Percentiles rank a stretch among this genome's conserved stretches.
phyloP scores from a whole-genome alignment of 2,888 invertebrate species.

The Aplocera efformata region DNA sequence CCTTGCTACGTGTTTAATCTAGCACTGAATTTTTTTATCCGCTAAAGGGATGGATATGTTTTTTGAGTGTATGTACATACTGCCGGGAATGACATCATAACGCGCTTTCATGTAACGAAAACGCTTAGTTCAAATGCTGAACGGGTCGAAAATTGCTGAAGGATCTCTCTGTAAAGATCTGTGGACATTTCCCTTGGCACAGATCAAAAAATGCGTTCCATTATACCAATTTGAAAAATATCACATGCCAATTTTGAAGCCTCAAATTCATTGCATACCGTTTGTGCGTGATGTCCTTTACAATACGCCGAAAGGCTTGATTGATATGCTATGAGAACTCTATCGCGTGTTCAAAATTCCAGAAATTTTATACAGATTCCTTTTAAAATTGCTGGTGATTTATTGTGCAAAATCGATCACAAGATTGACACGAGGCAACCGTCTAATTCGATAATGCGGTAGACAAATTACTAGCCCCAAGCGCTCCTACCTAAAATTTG shows the following conservation, averaged over 20 bases:
- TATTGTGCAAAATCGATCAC: constrained; percentile 13
- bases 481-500: constrained; percentile 14
- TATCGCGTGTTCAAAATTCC: constrained; percentile 20
- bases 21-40: no score
- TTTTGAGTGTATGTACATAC: no score
- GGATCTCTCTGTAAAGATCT: no score
- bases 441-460: constrained; percentile 3
- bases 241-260: constrained; percentile 4
- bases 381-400: constrained; percentile 9
- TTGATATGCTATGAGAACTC: constrained; percentile 24
- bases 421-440: constrained; percentile 17
- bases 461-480: constrained; percentile 11
- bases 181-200: no score
- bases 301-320: constrained; percentile 13
- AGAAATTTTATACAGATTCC: constrained; percentile 11
- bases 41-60: no score
- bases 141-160: no score
- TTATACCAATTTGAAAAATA: no score
- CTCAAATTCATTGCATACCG: constrained; percentile 10
- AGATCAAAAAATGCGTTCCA: no score
- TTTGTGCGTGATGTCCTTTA: constrained; percentile 7
- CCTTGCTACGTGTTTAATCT: no score
- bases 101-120: no score
- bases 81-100: no score
- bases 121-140: no score